Percentiles rank a stretch among this genome's conserved stretches.
phyloP scores from a whole-genome alignment of 2,113 vertebrate species.

The Diadophis punctatus region DNA sequence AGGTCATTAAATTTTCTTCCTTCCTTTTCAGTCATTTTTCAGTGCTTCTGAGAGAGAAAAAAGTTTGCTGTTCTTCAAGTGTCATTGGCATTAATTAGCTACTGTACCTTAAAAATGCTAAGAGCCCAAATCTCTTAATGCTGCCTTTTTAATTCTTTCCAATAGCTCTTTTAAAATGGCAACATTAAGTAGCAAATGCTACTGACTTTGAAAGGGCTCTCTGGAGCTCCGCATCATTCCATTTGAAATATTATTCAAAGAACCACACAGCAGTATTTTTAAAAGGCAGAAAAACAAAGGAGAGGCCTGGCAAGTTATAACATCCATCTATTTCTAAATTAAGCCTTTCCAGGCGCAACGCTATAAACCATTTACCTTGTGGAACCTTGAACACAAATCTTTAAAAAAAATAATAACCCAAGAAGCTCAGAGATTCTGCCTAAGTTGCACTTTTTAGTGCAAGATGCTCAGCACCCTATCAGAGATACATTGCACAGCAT shows the following conservation, averaged over 20 bases:
- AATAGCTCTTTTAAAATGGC: not conserved
- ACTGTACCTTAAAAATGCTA: not conserved
- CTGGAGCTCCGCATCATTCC: not conserved
- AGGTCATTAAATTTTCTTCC: not conserved
- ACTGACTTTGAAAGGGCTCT: not conserved
- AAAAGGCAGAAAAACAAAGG: not conserved
- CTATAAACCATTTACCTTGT: not conserved
- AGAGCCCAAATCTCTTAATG: not conserved
- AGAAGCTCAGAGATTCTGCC: constrained; percentile 7
- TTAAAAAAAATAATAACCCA: not conserved
- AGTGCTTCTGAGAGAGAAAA: rapidly evolving
- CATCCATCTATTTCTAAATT: not conserved
- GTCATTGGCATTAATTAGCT: not conserved
- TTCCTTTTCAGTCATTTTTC: not conserved
- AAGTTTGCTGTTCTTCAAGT: not conserved
- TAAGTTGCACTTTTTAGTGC: constrained; percentile 8
- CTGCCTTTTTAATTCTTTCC: not conserved
- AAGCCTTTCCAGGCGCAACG: not conserved
- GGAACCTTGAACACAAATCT: constrained; percentile 3
- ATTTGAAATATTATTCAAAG: not conserved
- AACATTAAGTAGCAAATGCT: not conserved
- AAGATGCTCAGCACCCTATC: constrained; percentile 39
- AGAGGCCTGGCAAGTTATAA: not conserved
- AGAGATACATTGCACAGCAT: constrained; percentile 27
- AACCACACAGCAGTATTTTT: not conserved